Conservation (phyloP, 2,888 invertebrate genomes). For the Trachelus stipa region DNA sequence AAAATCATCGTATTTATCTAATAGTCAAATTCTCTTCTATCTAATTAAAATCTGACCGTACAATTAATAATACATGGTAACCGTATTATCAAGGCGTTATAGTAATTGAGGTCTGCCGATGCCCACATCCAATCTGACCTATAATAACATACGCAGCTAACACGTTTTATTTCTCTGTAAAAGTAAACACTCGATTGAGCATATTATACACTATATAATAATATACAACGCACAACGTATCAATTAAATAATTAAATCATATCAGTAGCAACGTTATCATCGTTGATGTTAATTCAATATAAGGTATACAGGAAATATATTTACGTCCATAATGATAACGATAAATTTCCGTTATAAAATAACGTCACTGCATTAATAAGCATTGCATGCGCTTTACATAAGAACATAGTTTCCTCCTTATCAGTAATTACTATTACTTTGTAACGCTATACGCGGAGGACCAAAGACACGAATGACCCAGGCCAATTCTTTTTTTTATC, state of each 20-base stretch:
- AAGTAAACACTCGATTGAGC: not conserved
- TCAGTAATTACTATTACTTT: constrained; percentile 1
- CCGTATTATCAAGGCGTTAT: not conserved
- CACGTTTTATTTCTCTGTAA: not conserved
- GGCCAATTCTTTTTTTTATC: not conserved
- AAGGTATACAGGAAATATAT: constrained; percentile 18
- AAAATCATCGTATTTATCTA: not conserved
- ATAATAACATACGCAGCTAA: not conserved
- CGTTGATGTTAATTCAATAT: constrained; percentile 16
- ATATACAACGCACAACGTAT: not conserved
- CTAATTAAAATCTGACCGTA: not conserved
- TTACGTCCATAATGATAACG: constrained; percentile 11
- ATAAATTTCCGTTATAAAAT: constrained; percentile 17
- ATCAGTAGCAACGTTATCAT: not conserved
- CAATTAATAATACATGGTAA: not conserved
- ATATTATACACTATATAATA: not conserved
- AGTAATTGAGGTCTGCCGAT: not conserved
- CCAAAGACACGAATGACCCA: constrained; percentile 25
- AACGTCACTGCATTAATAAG: constrained; percentile 13
- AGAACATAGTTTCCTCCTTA: constrained; percentile 11
- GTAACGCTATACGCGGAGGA: constrained; percentile 17
- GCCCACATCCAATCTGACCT: not conserved
- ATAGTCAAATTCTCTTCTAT: not conserved
- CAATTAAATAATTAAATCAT: not conserved
- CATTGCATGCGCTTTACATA: constrained; percentile 11